phyloP scores from a whole-genome alignment of 2,888 invertebrate species.

The Synergus umbraculus region DNA sequence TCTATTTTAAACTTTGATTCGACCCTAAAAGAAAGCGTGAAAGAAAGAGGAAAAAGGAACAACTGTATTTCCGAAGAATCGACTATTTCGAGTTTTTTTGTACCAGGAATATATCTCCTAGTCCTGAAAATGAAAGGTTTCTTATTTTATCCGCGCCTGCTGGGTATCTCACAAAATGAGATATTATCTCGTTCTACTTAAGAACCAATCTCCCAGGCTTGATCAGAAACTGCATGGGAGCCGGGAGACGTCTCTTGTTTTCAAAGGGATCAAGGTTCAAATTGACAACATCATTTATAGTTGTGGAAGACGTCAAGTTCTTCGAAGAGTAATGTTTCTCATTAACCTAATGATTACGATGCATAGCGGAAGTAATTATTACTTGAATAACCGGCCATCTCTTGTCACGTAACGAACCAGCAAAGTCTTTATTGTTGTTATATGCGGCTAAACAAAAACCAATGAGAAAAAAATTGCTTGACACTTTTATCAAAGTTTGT shows the following conservation, averaged over 20 bases:
- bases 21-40: no score
- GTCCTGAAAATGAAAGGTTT: background rate
- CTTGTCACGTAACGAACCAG: slow-evolving; percentile 3
- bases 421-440: background rate
- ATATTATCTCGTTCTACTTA: slow-evolving; percentile 33
- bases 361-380: slow-evolving; percentile 35
- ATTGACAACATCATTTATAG: slow-evolving; percentile 38
- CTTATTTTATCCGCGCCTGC: slow-evolving; percentile 4
- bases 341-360: slow-evolving; percentile 31
- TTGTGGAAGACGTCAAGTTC: slow-evolving; percentile 33
- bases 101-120: no score
- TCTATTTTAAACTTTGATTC: no score
- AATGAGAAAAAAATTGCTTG: slow-evolving; percentile 3
- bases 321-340: slow-evolving; percentile 25
- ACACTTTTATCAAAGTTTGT: background rate
- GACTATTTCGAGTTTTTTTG: no score
- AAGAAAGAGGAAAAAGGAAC: no score
- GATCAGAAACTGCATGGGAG: slow-evolving; percentile 34
- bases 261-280: slow-evolving; percentile 32
- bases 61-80: no score
- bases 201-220: slow-evolving; percentile 33
- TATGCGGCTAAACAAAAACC: background rate
- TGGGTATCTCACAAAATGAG: slow-evolving; percentile 9
- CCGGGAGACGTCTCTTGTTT: slow-evolving; percentile 2
- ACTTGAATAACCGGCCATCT: slow-evolving; percentile 19